Percentiles rank a stretch among this genome's conserved stretches.
Evolutionary conservation across 1,140 invertebrate genomes (phyloP).

Genomic region (Pseudomyrmex sp.): DNA sequence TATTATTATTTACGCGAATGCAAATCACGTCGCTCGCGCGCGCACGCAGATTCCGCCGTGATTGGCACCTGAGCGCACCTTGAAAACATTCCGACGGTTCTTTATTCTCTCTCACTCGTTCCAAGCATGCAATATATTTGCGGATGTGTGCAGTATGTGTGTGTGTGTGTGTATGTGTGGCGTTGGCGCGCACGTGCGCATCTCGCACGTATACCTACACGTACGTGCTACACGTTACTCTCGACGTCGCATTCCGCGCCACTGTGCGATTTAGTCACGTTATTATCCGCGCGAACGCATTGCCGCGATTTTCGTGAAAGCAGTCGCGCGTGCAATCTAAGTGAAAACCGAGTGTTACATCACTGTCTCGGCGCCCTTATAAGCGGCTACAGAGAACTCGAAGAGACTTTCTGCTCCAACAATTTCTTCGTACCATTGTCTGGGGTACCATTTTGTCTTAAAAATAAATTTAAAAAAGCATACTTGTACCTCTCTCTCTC

Average conservation of each 20-base stretch:
- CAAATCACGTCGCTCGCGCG: slow-evolving; percentile 4
- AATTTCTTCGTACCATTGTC: no score
- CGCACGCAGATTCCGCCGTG: neutral
- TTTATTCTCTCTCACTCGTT: neutral
- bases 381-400: no score
- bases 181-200: neutral
- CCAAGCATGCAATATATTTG: no score
- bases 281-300: slow-evolving; percentile 6
- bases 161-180: no score
- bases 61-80: slow-evolving; percentile 4
- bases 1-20: slow-evolving; percentile 42
- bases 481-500: neutral
- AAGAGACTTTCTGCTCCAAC: no score
- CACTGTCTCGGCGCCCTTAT: neutral
- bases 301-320: neutral
- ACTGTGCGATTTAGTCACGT: slow-evolving; percentile 4
- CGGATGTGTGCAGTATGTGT: no score
- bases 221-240: no score
- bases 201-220: neutral
- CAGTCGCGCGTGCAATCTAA: neutral
- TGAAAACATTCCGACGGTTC: neutral
- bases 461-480: neutral
- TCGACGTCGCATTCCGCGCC: neutral
- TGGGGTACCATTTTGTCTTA: neutral
- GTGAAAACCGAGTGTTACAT: neutral